Conservation (phyloP, 2,797 vertebrate genomes). For the Ctenopoma kingsleyae region DNA sequence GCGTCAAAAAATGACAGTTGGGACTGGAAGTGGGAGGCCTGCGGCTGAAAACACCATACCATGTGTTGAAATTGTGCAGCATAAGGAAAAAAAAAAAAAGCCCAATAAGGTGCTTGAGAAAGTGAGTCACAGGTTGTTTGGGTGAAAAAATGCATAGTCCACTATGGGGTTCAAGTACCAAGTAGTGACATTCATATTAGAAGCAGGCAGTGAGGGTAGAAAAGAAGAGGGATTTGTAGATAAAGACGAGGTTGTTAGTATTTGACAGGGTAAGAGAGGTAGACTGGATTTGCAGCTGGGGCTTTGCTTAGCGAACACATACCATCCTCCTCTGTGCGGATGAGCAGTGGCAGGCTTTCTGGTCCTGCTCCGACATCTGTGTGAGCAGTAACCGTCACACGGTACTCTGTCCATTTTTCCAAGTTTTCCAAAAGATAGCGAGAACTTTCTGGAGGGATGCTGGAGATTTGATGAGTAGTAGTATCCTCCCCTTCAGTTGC, state of each 20-base stretch:
- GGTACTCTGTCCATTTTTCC: slow-evolving; percentile 99
- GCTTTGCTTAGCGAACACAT: slow-evolving; percentile 86
- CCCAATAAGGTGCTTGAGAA: slow-evolving; percentile 50
- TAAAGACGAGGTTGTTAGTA: slow-evolving; percentile 72
- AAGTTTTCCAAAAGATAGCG: slow-evolving; percentile 97
- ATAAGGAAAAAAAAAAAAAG: slow-evolving; percentile 33
- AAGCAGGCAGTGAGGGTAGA: slow-evolving; percentile 65
- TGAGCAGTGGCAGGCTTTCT: slow-evolving; percentile 92
- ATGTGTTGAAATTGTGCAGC: slow-evolving; percentile 84
- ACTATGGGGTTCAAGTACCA: slow-evolving; percentile 55
- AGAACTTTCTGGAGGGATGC: slow-evolving; percentile 90
- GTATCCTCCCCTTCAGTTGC: slow-evolving; percentile 92
- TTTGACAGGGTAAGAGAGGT: slow-evolving; percentile 61
- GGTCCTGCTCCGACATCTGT: slow-evolving; percentile 97
- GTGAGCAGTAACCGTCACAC: slow-evolving; percentile 93
- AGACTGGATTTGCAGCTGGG: slow-evolving; percentile 67
- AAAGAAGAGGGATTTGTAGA: slow-evolving; percentile 65
- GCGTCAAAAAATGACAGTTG: slow-evolving; percentile 78
- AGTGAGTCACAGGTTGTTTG: slow-evolving; percentile 53
- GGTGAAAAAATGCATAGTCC: slow-evolving; percentile 62
- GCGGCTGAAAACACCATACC: slow-evolving; percentile 79
- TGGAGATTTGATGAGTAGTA: slow-evolving; percentile 85
- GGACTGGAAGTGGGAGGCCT: slow-evolving; percentile 82
- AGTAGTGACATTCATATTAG: slow-evolving; percentile 61
- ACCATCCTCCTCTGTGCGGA: slow-evolving; percentile 99